Evolutionary conservation across 2,888 invertebrate species (phyloP).

Genomic region (Drosophila paranaensis): DNA sequence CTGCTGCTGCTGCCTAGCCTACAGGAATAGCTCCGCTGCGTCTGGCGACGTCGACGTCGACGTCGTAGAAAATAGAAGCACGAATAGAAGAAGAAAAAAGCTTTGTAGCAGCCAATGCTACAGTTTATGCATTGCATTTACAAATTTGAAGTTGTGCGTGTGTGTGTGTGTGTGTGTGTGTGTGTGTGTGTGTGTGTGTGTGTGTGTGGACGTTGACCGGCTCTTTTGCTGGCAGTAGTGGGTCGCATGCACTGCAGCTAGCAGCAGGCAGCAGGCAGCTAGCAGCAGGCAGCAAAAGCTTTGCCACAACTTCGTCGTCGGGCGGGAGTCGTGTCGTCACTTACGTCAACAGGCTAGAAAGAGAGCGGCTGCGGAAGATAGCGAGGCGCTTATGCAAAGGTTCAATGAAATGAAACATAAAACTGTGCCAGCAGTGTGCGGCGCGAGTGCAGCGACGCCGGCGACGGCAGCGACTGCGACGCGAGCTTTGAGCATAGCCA

Average conservation of each 20-base stretch:
- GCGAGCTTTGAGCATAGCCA: conserved; percentile 42
- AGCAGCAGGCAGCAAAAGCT: conserved; percentile 44
- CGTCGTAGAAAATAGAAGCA: conserved; percentile 51
- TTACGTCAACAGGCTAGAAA: conserved; percentile 63
- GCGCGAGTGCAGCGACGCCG: conserved; percentile 46
- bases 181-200: conserved; percentile 10
- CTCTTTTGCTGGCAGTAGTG: conserved; percentile 50
- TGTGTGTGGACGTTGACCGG: conserved; percentile 67
- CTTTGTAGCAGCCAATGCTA: conserved; percentile 17
- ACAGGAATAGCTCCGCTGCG: conserved; percentile 51
- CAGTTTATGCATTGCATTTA: conserved; percentile 31
- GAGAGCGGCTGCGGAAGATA: conserved; percentile 62
- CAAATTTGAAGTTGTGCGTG: conserved; percentile 30
- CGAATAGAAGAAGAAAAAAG: conserved; percentile 15
- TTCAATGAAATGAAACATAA: conserved; percentile 67
- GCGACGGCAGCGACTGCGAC: conserved; percentile 15
- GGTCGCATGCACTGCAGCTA: conserved; percentile 28
- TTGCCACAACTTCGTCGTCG: conserved; percentile 29
- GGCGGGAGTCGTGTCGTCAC: conserved; percentile 34
- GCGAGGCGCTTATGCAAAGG: conserved; percentile 65
- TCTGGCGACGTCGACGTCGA: conserved; percentile 41
- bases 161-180: conserved; percentile 33
- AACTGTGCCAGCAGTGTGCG: conserved; percentile 62
- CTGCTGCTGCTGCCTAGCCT: neutral
- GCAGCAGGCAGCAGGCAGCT: conserved; percentile 25